Conservation (phyloP, 1,140 invertebrate genomes). For the Semibalanus balanoides region DNA sequence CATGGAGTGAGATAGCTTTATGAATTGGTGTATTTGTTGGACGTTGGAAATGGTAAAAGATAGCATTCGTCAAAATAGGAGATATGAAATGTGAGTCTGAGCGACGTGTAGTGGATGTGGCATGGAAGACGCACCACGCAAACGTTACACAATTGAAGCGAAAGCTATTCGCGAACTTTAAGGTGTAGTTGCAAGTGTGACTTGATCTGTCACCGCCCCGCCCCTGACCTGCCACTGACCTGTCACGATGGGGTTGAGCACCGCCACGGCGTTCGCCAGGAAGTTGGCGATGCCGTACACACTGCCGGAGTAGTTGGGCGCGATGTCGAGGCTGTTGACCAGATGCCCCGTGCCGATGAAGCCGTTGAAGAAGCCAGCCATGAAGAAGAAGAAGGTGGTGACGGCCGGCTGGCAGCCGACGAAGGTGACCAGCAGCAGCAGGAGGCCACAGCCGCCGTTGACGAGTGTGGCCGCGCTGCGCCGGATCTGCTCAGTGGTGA, state of each 20-base stretch:
- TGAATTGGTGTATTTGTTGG: background rate
- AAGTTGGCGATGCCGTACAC: conserved; percentile 4
- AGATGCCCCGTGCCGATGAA: background rate
- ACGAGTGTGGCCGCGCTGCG: background rate
- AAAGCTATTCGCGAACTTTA: too few species aligned
- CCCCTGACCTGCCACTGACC: background rate
- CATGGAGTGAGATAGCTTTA: background rate
- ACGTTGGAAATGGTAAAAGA: background rate
- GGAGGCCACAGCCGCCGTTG: background rate
- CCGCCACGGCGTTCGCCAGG: background rate
- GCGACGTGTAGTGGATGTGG: background rate
- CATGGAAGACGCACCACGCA: background rate
- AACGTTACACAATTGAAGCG: background rate
- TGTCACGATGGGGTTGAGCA: background rate
- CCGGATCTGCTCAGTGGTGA: background rate
- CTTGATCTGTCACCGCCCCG: too few species aligned
- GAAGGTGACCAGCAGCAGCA: background rate
- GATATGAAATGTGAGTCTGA: background rate
- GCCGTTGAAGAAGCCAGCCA: background rate
- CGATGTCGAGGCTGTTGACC: conserved; percentile 4
- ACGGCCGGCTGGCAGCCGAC: background rate
- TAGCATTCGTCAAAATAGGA: background rate
- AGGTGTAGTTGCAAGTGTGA: too few species aligned
- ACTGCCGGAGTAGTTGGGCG: background rate
- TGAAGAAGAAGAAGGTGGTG: background rate